phyloP scores from a whole-genome alignment of 1,140 invertebrate genomes.

The Megalonaias nervosa region DNA sequence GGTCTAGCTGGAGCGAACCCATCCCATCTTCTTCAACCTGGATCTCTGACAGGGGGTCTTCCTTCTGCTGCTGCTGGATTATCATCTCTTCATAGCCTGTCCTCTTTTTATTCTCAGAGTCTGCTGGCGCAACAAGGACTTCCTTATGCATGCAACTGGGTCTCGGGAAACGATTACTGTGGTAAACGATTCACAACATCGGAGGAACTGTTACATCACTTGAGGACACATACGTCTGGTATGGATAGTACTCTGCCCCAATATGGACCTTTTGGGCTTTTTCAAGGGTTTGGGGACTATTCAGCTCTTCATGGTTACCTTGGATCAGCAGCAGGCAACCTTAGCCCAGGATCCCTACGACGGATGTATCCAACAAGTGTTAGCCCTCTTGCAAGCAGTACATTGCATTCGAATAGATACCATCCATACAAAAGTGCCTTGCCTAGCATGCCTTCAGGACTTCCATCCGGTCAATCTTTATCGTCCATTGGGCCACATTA shows the following conservation, averaged over 20 bases:
- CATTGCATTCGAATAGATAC: constrained; percentile 80
- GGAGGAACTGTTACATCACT: constrained; percentile 95
- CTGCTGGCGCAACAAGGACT: constrained; percentile 32
- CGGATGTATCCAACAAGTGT: constrained; percentile 85
- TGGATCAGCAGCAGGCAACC: constrained; percentile 71
- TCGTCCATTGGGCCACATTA: constrained; percentile 81
- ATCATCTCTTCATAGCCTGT: constrained; percentile 26
- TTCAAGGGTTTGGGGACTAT: constrained; percentile 50
- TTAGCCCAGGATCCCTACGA: constrained; percentile 75
- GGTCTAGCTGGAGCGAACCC: constrained; percentile 43
- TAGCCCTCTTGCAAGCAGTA: constrained; percentile 85
- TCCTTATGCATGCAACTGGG: constrained; percentile 90
- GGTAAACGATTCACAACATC: constrained; percentile 94
- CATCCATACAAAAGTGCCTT: constrained; percentile 83
- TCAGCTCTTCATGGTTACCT: constrained; percentile 56
- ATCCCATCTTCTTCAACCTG: not conserved
- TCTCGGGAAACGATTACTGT: constrained; percentile 88
- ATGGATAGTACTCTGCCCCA: constrained; percentile 70
- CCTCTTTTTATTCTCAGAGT: constrained; percentile 25
- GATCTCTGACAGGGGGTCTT: constrained; percentile 6
- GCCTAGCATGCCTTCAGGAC: constrained; percentile 45
- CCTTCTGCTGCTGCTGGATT: constrained; percentile 34
- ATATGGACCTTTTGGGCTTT: constrained; percentile 47
- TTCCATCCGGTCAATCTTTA: constrained; percentile 76
- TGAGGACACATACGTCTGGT: constrained; percentile 90